Evolutionary conservation across 2,797 vertebrate genomes (phyloP), one percentile per base, ranked within the genome.

Genomic region (Rhabdophis nuchalis): DNA sequence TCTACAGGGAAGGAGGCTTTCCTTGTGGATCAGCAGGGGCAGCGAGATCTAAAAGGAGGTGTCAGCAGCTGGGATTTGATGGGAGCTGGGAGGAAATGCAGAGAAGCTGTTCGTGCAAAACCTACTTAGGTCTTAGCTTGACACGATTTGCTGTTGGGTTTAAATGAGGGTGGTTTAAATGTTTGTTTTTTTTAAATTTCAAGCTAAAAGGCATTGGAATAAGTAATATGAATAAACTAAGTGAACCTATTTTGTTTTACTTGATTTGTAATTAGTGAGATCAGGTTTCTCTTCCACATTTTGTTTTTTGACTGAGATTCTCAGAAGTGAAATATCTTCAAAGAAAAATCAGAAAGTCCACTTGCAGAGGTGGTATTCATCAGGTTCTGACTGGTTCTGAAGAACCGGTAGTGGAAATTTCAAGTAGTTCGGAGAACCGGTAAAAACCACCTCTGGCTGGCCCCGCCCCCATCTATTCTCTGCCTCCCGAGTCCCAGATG

Each of bases 11-110:
- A 93, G 64, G 18, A 18, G 91, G 61, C 89, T 90, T 82, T 46
- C 13, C 32, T 85, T 72, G 57, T 93, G 3, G 0, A 88, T 90
- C 60, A 64, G n/a, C 27, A 6, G 27, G 4, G 89, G 52, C 72
- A 93, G 2, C 50, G 20, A 93, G 29, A 54, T 90, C 93, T 96
- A 96, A 97, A 96, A 97, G 95, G 95, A 97, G 93, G 94, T 0
- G 46, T 90, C 91, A 2, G 88, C 93, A 95, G 94, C 93, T 96
- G 92, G 94, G 77, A 93, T 95, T 93, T 90, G 91, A 92, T 96
- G 92, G 53, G 91, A 46, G 91, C 94, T 61, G 2, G 0, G 29
- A 53, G 85, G 23, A 27, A 56, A 64, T 32, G 88, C 60, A 89
- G 61, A 89, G 4, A 82, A n/a, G 50, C 46, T 46, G 18, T 56